Base-by-base conservation (phyloP, 2,797 vertebrate species). In the Florisuga fusca region DNA sequence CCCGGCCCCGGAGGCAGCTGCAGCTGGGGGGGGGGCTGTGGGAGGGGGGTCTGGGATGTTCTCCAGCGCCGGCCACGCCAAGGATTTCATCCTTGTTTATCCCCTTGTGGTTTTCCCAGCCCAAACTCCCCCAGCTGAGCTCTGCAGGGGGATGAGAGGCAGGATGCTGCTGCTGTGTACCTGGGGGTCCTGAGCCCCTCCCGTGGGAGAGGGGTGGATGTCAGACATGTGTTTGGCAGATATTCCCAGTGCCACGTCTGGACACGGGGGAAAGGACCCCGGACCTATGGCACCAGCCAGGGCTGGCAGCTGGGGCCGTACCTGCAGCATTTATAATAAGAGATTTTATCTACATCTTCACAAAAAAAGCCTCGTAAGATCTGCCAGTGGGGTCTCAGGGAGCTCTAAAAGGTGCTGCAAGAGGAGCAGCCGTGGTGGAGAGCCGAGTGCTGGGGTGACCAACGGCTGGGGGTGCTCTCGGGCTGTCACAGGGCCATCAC, bases 1-100 rank as follows among this genome's bases (percentile, higher is more conserved):
- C 85, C 85, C 8, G 1, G 58, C 69, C 81, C 67, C 36, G 4
- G 85, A 94, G 95, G 87, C 97, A 96, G 97, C 97, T 96, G 96
- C 95, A 95, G 93, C 72, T 86, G 93, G 25, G 36, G 55, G 63
- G 66, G 85, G 79, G 74, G 57, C 38, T 74, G 72, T 4, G 4
- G n/a, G 62, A 87, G 75, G 58, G 61, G 77, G 25, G 7, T 31
- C 82, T 15, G 72, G 1, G 75, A 23, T 73, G 59, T 29, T 93
- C 78, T 58, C 95, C 14, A 7, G 43, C 17, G 29, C 62, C 9
- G 26, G 64, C 71, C 34, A 9, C 67, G 50, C 46, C 13, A 2
- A 64, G 63, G 89, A 91, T 12, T 7, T 4, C 31, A 63, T 58
- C 50, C 22, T n/a, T 96, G 89, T 94, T 96, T 92, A 88, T 89